Percentiles rank a stretch among this genome's conserved stretches.
These are phyloP conservation scores for Oligia latruncula DNA, from an alignment of 2,888 invertebrate species.

Conservation along the genomic window DNA sequence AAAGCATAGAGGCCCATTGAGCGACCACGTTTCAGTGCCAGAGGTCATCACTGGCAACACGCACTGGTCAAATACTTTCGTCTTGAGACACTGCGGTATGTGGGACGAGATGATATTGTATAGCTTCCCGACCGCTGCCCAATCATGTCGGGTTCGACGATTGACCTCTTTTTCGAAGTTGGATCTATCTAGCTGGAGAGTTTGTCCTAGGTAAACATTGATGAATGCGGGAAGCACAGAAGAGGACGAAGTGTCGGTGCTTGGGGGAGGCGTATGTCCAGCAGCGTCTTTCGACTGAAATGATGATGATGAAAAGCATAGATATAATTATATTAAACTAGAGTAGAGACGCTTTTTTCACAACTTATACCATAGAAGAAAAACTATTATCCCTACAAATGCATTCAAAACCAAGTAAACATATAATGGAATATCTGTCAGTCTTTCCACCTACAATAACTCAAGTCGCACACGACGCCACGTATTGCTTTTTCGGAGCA, in stretches of 20 bases:
- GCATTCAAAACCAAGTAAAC: conserved; percentile 9
- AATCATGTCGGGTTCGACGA: not conserved
- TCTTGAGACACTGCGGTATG: too few species aligned
- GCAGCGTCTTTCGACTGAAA: not conserved
- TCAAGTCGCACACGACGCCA: conserved; percentile 34
- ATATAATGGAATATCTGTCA: conserved; percentile 35
- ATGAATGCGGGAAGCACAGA: not conserved
- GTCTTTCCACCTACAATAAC: conserved; percentile 33
- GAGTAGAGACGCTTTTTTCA: not conserved
- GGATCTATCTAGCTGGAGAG: too few species aligned
- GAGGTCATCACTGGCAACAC: too few species aligned
- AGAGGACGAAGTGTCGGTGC: not conserved
- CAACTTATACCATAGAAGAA: not conserved
- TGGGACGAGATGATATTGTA: not conserved
- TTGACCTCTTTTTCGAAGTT: not conserved
- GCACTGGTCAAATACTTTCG: too few species aligned
- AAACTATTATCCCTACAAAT: not conserved
- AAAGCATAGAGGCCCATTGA: too few species aligned
- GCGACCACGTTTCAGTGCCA: too few species aligned
- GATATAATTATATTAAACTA: not conserved
- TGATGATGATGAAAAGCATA: not conserved
- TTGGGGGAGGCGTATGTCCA: not conserved
- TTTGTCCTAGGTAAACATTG: not conserved
- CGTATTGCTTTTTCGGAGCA: conserved; percentile 42
- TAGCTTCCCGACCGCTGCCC: not conserved